These are phyloP conservation scores for Chloroceryle amazona DNA, from an alignment of 2,797 vertebrate species.

Conservation along the genomic window DNA sequence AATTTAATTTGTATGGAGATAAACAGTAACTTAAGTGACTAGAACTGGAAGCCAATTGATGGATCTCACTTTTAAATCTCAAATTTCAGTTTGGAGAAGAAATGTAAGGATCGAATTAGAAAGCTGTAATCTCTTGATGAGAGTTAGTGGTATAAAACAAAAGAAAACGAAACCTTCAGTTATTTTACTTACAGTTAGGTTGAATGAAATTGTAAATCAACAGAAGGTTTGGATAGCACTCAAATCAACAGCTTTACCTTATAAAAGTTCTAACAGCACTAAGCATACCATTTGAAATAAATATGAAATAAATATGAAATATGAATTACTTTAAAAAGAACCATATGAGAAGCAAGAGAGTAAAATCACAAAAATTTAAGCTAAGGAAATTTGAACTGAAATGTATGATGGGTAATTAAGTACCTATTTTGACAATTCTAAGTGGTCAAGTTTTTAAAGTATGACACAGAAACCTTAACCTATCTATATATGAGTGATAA, in stretches of 20 bases:
- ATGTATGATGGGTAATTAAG: slow-evolving; percentile 83
- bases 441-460: slow-evolving; percentile 94
- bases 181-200: slow-evolving; percentile 38
- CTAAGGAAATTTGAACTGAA: slow-evolving; percentile 81
- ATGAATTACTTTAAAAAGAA: slow-evolving; percentile 78
- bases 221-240: slow-evolving; percentile 52
- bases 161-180: slow-evolving; percentile 47
- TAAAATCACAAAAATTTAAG: slow-evolving; percentile 75
- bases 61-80: slow-evolving; percentile 37
- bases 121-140: slow-evolving; percentile 52
- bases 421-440: slow-evolving; percentile 87
- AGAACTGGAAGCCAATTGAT: slow-evolving; percentile 43
- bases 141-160: slow-evolving; percentile 54
- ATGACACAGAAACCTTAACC: slow-evolving; percentile 93
- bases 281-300: slow-evolving; percentile 73
- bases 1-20: slow-evolving; percentile 54
- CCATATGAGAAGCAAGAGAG: slow-evolving; percentile 73
- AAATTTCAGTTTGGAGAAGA: slow-evolving; percentile 25
- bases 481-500: slow-evolving; percentile 94
- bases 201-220: slow-evolving; percentile 68
- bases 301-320: slow-evolving; percentile 80
- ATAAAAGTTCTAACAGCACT: slow-evolving; percentile 76
- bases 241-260: slow-evolving; percentile 75
- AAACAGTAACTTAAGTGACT: slow-evolving; percentile 60
- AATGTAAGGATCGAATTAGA: slow-evolving; percentile 55